phyloP scores from a whole-genome alignment of 23 tunicate species.

The Clavelina lepadiformis region DNA sequence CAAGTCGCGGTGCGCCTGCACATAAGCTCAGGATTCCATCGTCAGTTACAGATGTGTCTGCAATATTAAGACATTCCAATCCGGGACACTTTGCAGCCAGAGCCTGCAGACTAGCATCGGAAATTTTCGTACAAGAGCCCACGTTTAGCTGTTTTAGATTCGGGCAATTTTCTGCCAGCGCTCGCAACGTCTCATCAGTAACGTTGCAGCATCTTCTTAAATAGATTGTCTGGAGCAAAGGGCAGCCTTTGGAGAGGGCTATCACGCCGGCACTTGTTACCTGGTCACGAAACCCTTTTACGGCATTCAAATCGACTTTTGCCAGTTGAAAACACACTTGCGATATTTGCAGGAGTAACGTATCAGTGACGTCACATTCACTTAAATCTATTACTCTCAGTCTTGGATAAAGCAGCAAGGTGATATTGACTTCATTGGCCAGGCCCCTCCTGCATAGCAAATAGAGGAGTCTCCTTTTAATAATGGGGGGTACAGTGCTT shows the following conservation, averaged over 20 bases:
- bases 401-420: conserved; percentile 1
- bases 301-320: conserved; percentile 68
- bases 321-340: conserved; percentile 17
- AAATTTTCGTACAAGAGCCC: conserved; percentile 46
- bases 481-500: conserved; percentile 25
- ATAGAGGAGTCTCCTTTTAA: conserved; percentile 39
- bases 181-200: conserved; percentile 25
- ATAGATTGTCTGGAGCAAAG: conserved; percentile 34
- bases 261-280: conserved; percentile 39
- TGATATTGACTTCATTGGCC: conserved; percentile 35
- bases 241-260: conserved; percentile 35
- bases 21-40: conserved; percentile 37
- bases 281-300: conserved; percentile 30
- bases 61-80: conserved; percentile 45
- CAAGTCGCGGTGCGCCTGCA: conserved; percentile 11
- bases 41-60: conserved; percentile 59
- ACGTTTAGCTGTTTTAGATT: conserved; percentile 38
- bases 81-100: conserved; percentile 20
- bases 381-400: conserved; percentile 48
- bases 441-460: conserved; percentile 60
- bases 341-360: conserved; percentile 20
- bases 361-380: conserved; percentile 44
- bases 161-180: conserved; percentile 44
- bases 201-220: conserved; percentile 48
- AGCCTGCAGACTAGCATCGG: conserved; percentile 44